A percentile compares a stretch with the other conserved stretches of the same genome.
Conservation (phyloP, 2,888 invertebrate species). For the Tetranychus piercei region DNA sequence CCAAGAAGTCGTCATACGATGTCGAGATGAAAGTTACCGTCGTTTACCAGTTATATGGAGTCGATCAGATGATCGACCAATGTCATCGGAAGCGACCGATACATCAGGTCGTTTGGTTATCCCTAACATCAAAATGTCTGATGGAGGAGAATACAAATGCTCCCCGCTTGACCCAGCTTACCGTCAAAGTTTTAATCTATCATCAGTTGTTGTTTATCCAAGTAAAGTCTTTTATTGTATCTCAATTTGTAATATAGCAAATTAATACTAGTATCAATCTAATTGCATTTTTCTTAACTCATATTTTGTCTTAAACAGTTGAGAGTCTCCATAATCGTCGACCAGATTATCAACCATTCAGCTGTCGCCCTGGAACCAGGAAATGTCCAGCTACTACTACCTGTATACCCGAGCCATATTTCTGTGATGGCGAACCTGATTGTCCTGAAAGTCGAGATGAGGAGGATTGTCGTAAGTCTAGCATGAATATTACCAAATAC, state of each 20-base stretch:
- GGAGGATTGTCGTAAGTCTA: slow-evolving; percentile 4
- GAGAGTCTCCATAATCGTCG: background rate
- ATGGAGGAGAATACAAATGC: slow-evolving; percentile 65
- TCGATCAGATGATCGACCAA: slow-evolving; percentile 48
- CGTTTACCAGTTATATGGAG: slow-evolving; percentile 54
- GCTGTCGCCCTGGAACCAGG: background rate
- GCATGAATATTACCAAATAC: background rate
- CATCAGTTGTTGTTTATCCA: background rate
- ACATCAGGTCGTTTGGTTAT: slow-evolving; percentile 64
- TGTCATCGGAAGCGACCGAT: slow-evolving; percentile 59
- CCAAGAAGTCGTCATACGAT: slow-evolving; percentile 77
- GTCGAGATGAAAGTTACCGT: slow-evolving; percentile 66
- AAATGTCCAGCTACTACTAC: background rate
- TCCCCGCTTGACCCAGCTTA: slow-evolving; percentile 33
- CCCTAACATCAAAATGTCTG: slow-evolving; percentile 52
- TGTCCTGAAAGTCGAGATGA: slow-evolving; percentile 1
- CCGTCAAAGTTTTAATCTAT: background rate
- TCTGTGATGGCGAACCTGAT: slow-evolving; percentile 5
- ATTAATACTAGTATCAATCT: background rate
- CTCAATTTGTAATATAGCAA: background rate
- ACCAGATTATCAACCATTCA: background rate
- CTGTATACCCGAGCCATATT: background rate
- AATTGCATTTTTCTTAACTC: background rate
- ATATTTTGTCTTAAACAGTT: background rate
- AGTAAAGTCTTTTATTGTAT: background rate